Evolutionary conservation across 2,888 invertebrate species (phyloP).

Genomic region (Monochamus alternatus): DNA sequence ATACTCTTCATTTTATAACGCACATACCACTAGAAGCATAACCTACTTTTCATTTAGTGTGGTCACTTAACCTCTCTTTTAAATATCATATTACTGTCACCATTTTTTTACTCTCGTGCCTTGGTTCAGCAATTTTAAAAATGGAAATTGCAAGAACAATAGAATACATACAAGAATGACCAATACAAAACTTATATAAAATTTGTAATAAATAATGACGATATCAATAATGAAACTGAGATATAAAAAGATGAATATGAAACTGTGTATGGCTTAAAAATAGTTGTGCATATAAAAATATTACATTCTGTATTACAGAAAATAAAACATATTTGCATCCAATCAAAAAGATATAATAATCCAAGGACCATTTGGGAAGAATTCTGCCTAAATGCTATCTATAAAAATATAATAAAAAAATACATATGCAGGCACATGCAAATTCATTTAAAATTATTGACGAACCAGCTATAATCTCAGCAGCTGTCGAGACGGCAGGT

Average conservation of each 20-base stretch:
- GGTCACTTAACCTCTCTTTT: no score
- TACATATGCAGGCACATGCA: slow-evolving; percentile 55
- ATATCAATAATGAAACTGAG: no score
- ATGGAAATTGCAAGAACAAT: no score
- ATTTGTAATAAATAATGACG: no score
- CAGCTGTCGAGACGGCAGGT: slow-evolving; percentile 65
- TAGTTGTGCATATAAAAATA: slow-evolving; percentile 13
- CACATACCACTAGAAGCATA: neutral
- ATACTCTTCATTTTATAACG: neutral
- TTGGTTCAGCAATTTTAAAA: no score
- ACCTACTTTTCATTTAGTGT: no score
- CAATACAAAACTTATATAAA: no score
- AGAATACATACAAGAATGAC: no score
- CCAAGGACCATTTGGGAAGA: slow-evolving; percentile 9
- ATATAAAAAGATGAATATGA: no score
- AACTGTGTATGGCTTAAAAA: neutral
- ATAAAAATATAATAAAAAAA: slow-evolving; percentile 30
- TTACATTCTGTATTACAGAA: neutral
- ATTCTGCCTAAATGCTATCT: slow-evolving; percentile 31
- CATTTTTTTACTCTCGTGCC: no score
- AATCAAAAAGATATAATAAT: slow-evolving; percentile 5
- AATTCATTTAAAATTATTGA: slow-evolving; percentile 46
- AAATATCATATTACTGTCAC: no score
- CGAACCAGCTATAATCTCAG: slow-evolving; percentile 68
- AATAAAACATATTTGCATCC: neutral